Percentiles rank a stretch among this genome's conserved stretches.
phyloP scores from a whole-genome alignment of 2,113 vertebrate species.

The Callionymus lyra region DNA sequence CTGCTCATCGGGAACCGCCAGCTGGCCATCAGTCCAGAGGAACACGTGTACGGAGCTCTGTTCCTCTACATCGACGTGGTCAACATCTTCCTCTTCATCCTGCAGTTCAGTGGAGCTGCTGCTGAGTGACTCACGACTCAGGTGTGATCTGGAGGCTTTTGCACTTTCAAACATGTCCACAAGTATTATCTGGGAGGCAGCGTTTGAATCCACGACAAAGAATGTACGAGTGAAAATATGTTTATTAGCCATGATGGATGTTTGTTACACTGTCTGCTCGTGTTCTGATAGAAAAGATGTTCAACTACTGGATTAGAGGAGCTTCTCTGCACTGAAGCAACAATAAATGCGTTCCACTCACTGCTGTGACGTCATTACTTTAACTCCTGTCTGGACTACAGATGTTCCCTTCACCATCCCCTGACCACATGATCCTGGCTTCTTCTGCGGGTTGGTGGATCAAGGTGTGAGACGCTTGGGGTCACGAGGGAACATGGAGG shows the following conservation, averaged over 20 bases:
- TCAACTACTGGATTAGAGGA: too few species aligned
- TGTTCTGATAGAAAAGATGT: too few species aligned
- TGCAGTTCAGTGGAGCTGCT: slow-evolving; percentile 74
- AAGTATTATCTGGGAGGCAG: too few species aligned
- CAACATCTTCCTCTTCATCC: slow-evolving; percentile 86
- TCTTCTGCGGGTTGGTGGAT: slow-evolving; percentile 8
- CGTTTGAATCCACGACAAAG: too few species aligned
- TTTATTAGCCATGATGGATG: too few species aligned
- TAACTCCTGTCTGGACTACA: slow-evolving; percentile 5
- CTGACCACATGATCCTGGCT: neutral
- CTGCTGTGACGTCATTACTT: slow-evolving; percentile 2
- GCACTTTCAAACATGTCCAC: too few species aligned
- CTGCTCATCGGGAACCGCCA: slow-evolving; percentile 87
- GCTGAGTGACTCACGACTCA: slow-evolving; percentile 26
- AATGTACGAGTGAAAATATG: too few species aligned
- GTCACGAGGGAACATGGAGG: slow-evolving; percentile 97
- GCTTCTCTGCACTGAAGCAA: too few species aligned
- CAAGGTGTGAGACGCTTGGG: slow-evolving; percentile 93
- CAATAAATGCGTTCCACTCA: slow-evolving; percentile 25
- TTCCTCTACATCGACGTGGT: slow-evolving; percentile 86
- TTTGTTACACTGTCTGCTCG: too few species aligned
- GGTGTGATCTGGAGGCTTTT: too few species aligned
- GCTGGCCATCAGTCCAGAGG: slow-evolving; percentile 81
- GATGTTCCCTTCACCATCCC: slow-evolving; percentile 22
- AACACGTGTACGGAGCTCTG: slow-evolving; percentile 85